Conservation (phyloP, 1,140 invertebrate genomes). For the Papilio dardanus region DNA sequence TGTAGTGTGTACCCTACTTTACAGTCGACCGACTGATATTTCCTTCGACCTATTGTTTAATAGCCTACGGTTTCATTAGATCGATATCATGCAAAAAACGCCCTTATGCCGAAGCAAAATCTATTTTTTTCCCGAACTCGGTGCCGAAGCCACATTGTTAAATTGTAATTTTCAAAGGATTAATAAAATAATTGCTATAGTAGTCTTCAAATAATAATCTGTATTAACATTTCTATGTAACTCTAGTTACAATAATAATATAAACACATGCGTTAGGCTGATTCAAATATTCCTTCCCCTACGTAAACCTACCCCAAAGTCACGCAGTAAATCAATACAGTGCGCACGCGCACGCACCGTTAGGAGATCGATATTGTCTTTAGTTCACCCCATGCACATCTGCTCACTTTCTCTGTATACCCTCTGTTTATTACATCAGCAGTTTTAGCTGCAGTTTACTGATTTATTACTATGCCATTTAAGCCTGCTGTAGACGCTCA, state of each 20-base stretch:
- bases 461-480: too few species aligned
- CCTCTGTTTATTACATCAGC: conserved; percentile 21
- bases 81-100: too few species aligned
- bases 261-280: neutral
- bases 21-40: neutral
- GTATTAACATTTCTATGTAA: neutral
- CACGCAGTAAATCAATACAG: conserved; percentile 56
- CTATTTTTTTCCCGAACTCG: too few species aligned
- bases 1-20: neutral
- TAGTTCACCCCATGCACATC: conserved; percentile 55
- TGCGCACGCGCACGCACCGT: conserved; percentile 51
- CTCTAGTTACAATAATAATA: neutral
- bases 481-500: too few species aligned
- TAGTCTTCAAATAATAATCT: neutral
- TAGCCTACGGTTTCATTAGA: too few species aligned
- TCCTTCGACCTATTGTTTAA: neutral
- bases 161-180: neutral
- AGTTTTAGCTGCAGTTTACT: conserved; percentile 7
- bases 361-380: conserved; percentile 67
- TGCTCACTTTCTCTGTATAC: conserved; percentile 37
- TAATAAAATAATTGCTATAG: too few species aligned
- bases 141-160: too few species aligned
- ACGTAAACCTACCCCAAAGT: conserved; percentile 49
- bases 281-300: conserved; percentile 35
- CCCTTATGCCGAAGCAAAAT: too few species aligned